These are phyloP conservation scores for Xiphorhynchus elegans DNA, from an alignment of 2,113 vertebrate species.

Conservation along the genomic window DNA sequence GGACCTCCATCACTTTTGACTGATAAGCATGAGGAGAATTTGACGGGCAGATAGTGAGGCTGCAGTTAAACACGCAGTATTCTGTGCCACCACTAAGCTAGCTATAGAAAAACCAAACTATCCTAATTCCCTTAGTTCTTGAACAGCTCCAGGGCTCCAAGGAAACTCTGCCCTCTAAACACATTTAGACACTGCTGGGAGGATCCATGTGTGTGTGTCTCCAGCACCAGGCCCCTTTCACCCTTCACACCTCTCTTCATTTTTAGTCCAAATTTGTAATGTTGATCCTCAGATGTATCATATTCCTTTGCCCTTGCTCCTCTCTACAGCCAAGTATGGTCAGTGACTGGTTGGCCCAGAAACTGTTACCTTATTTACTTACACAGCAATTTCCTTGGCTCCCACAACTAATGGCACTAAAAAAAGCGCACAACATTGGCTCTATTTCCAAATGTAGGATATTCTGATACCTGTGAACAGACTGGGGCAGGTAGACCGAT, in stretches of 20 bases:
- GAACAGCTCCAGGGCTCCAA: background rate
- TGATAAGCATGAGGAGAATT: background rate
- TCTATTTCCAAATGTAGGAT: background rate
- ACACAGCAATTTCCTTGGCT: background rate
- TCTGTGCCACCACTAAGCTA: background rate
- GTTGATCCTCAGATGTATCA: background rate
- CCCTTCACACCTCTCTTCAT: background rate
- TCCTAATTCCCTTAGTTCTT: background rate
- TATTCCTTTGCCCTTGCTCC: background rate
- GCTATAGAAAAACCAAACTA: background rate
- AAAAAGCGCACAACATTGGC: accelerated
- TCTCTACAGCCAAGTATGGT: accelerated
- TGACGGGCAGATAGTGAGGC: background rate
- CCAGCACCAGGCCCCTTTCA: background rate
- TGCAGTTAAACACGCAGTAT: background rate
- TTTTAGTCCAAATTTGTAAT: background rate
- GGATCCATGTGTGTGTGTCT: background rate
- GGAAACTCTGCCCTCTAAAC: background rate
- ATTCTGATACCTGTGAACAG: background rate
- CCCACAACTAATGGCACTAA: background rate
- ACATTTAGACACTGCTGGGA: background rate
- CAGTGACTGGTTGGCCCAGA: background rate
- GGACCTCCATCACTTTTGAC: background rate
- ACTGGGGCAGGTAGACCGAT: background rate
- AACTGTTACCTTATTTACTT: background rate